Percentiles rank a stretch among this genome's conserved stretches.
Evolutionary conservation across 2,113 vertebrate genomes (phyloP).

Genomic region (Mesocricetus auratus): DNA sequence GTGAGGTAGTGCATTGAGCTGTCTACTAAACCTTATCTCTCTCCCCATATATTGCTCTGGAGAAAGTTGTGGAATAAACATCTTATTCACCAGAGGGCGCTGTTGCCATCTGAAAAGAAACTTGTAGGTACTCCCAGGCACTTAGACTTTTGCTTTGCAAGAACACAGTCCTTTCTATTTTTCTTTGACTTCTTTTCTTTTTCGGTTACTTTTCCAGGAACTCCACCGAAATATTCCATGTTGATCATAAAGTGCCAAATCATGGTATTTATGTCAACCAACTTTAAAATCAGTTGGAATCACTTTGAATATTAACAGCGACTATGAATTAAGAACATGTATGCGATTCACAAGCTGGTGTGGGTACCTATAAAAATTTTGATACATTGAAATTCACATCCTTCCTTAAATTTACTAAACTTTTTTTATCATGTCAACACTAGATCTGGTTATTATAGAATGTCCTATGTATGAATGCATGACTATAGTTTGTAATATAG

Average conservation of each 20-base stretch:
- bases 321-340: background rate
- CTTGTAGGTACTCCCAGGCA: background rate
- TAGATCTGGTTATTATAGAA: background rate
- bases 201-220: background rate
- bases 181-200: background rate
- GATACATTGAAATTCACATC: background rate
- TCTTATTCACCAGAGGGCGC: slow-evolving; percentile 77
- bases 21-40: too few species aligned
- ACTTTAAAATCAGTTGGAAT: slow-evolving; percentile 40
- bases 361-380: background rate
- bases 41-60: background rate
- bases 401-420: slow-evolving; percentile 20
- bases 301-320: background rate
- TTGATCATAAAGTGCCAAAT: background rate
- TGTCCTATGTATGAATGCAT: slow-evolving; percentile 21
- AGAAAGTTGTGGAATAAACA: slow-evolving; percentile 55
- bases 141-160: background rate
- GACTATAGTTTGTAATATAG: background rate
- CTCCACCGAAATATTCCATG: background rate
- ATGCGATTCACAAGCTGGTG: background rate
- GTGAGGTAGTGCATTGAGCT: background rate
- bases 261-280: background rate
- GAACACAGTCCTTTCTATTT: background rate
- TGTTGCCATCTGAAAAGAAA: slow-evolving; percentile 65
- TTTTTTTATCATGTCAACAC: background rate